These are phyloP conservation scores for Struthidea cinerea DNA, from an alignment of 2,113 vertebrate species.

Conservation along the genomic window DNA sequence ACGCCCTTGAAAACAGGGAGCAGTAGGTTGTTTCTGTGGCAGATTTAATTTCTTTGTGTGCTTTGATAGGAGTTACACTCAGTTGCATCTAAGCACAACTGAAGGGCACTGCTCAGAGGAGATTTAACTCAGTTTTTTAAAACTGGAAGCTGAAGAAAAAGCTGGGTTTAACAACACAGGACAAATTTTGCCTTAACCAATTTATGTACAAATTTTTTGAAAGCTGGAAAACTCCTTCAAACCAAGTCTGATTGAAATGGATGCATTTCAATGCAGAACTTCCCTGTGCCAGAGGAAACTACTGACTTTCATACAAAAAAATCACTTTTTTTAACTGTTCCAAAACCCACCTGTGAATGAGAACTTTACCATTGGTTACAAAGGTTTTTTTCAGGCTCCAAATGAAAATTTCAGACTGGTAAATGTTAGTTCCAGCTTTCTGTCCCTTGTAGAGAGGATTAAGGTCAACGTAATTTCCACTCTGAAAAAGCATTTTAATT, in stretches of 20 bases:
- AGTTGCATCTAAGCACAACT: not conserved
- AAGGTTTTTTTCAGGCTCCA: not conserved
- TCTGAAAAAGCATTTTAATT: not conserved
- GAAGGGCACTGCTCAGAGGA: accelerated
- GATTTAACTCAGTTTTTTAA: not conserved
- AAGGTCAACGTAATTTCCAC: not conserved
- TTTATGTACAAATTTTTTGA: not conserved
- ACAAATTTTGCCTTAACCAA: not conserved
- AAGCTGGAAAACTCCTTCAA: not conserved
- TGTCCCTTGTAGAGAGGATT: not conserved
- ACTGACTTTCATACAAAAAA: not conserved
- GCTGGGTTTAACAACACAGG: not conserved
- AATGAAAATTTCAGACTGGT: not conserved
- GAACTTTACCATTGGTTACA: not conserved
- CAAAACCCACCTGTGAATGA: not conserved
- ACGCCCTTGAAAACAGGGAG: not conserved
- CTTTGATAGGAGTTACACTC: not conserved
- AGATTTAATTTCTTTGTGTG: not conserved
- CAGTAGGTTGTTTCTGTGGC: not conserved
- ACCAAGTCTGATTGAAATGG: not conserved
- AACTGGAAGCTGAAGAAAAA: not conserved
- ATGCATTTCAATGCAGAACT: not conserved
- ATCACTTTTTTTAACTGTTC: not conserved
- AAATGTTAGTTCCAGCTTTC: not conserved
- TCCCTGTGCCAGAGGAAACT: not conserved